Evolutionary conservation across 53 echinoderm and acorn worm genomes (phyloP).

Genomic region (Antedon mediterranea): DNA sequence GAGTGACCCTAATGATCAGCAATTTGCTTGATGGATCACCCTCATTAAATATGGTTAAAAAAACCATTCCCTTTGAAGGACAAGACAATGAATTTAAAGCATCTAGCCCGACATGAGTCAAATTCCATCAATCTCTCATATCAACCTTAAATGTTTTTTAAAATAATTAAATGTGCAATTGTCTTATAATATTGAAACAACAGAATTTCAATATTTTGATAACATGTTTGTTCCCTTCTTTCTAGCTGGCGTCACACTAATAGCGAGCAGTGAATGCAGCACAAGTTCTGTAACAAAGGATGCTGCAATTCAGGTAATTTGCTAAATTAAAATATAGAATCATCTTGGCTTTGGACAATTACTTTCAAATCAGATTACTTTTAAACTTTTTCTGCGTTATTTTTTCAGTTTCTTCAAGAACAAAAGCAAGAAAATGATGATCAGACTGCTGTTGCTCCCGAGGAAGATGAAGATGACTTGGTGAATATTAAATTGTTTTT

Average conservation of each 20-base stretch:
- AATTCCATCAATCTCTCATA: no score
- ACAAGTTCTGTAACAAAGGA: conserved; percentile 38
- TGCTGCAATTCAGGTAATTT: conserved; percentile 44
- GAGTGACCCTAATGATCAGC: no score
- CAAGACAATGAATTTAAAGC: no score
- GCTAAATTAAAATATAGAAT: no score
- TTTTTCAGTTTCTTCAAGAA: conserved; percentile 49
- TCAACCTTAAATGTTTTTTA: no score
- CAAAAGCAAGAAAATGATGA: conserved; percentile 36
- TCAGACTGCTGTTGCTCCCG: conserved; percentile 19
- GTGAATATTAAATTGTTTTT: conserved; percentile 15
- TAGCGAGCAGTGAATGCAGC: conserved; percentile 32
- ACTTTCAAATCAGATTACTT: not conserved
- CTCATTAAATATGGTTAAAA: no score
- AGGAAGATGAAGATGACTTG: conserved; percentile 75
- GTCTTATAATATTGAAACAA: no score
- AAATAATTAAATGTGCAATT: no score
- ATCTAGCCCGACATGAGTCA: no score
- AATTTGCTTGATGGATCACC: no score
- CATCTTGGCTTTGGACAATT: not conserved
- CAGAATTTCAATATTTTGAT: no score
- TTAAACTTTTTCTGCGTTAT: not conserved
- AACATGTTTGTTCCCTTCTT: not conserved
- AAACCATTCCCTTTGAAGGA: no score
- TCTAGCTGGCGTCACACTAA: conserved; percentile 42